Evolutionary conservation across 2,888 invertebrate genomes (phyloP), one percentile per base, ranked within the genome.

Genomic region (Aproaerema taeniolella): DNA sequence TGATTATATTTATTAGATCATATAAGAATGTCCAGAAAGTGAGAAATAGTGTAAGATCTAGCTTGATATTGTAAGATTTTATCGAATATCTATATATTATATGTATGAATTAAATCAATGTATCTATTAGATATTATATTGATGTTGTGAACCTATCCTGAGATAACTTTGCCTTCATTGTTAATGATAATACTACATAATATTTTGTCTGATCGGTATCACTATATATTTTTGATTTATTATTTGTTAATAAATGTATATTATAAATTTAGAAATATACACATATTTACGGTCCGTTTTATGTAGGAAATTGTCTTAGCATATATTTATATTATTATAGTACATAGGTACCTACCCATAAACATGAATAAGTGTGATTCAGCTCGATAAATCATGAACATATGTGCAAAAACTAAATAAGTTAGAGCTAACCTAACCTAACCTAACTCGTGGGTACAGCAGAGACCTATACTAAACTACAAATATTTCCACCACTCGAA

Each of bases 21-120:
- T n/a, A 4, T 62, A 69, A 70, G 63, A 55, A 63, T 63, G 67
- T 74, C 69, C 69, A 72, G 67, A 76, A 44, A 41, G 66, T 69
- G 71, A 66, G 68, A 70, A 53, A 55, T 67, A 67, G 59, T 44
- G 39, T 63, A 65, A 58, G 56, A 45, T 51, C 16, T 42, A 44
- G 38, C 29, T 42, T 41, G 36, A 39, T 33, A 34, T 9, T 41
- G n/a, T n/a, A 43, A 43, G 41, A 30, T 43, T 38, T 37, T 41
- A 37, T 39, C 47, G 43, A 43, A 46, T 44, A 42, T 51, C 40
- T 43, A 42, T 41, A 25, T 35, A 41, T 37, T 42, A 41, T 31
- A 42, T 32, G 42, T n/a, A n/a, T n/a, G n/a, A n/a, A n/a, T n/a
- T n/a, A n/a, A n/a, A n/a, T n/a, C n/a, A n/a, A 42, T 51, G 39